phyloP scores from a whole-genome alignment of 2,888 invertebrate genomes.

The Spilosoma lubricipeda region DNA sequence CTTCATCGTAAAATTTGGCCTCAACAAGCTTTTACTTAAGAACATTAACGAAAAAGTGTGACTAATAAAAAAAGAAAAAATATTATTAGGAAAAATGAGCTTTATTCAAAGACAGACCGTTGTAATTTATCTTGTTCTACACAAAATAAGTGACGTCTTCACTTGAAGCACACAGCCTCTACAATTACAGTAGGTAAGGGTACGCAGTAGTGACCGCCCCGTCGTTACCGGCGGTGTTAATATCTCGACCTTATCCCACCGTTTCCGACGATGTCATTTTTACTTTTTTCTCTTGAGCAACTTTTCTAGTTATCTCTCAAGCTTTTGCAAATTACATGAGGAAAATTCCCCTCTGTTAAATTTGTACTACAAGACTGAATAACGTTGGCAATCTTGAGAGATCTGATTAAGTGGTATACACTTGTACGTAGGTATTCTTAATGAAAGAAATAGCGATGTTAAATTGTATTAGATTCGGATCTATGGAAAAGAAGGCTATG shows the following conservation, averaged over 20 bases:
- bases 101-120: slow-evolving; percentile 1
- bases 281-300: slow-evolving; percentile 33
- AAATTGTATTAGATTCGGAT: not conserved
- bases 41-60: no score
- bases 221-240: slow-evolving; percentile 33
- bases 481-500: not conserved
- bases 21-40: no score
- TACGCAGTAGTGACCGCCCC: slow-evolving; percentile 22
- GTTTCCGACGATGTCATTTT: slow-evolving; percentile 26
- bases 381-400: slow-evolving; percentile 35
- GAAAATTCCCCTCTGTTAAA: slow-evolving; percentile 34
- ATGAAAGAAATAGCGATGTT: not conserved
- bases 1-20: no score
- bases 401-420: slow-evolving; percentile 26
- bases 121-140: slow-evolving; percentile 22
- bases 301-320: slow-evolving; percentile 51
- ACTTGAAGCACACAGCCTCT: slow-evolving; percentile 21
- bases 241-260: slow-evolving; percentile 37
- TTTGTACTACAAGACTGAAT: slow-evolving; percentile 37
- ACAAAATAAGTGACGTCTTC: slow-evolving; percentile 15
- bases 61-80: not conserved
- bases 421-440: not conserved
- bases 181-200: slow-evolving; percentile 37
- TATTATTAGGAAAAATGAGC: not conserved
- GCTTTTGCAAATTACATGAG: slow-evolving; percentile 44